phyloP scores from a whole-genome alignment of 2,888 invertebrate species.

The Andrena praecox region DNA sequence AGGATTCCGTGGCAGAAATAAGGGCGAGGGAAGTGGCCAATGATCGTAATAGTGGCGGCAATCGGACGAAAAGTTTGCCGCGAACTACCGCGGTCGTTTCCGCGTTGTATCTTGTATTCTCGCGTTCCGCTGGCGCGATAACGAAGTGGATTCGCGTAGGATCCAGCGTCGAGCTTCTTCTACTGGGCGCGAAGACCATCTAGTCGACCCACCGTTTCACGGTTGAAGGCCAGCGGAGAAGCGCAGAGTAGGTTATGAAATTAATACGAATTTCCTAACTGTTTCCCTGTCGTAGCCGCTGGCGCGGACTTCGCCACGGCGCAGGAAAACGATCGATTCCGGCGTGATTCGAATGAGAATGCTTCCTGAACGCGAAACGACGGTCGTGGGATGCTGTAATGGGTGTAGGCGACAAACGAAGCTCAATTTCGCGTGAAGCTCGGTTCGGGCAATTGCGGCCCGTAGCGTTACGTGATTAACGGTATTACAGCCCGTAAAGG shows the following conservation, averaged over 20 bases:
- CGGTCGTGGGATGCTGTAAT: slow-evolving; percentile 13
- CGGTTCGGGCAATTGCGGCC: background rate
- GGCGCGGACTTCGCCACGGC: slow-evolving; percentile 6
- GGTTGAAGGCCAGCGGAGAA: too few species aligned
- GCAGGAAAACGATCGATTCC: slow-evolving; percentile 47
- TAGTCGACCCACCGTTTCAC: too few species aligned
- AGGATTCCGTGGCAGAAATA: slow-evolving; percentile 39
- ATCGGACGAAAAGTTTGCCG: slow-evolving; percentile 44
- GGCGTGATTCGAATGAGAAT: slow-evolving; percentile 42
- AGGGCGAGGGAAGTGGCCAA: slow-evolving; percentile 29
- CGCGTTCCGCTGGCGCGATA: background rate
- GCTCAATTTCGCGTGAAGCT: slow-evolving; percentile 24
- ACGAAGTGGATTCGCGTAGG: slow-evolving; percentile 2
- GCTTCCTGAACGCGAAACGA: slow-evolving; percentile 43
- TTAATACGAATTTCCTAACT: too few species aligned
- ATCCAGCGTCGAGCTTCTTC: slow-evolving; percentile 1
- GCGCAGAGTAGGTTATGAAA: too few species aligned
- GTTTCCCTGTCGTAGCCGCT: too few species aligned
- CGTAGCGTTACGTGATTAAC: slow-evolving; percentile 74
- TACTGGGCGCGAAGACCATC: background rate
- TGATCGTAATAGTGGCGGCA: slow-evolving; percentile 40
- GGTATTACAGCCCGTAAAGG: slow-evolving; percentile 72
- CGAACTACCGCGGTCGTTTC: slow-evolving; percentile 2
- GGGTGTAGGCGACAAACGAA: slow-evolving; percentile 7
- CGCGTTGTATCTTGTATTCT: background rate